phyloP scores from a whole-genome alignment of 2,888 invertebrate species.

The Lasioglossum vierecki region DNA sequence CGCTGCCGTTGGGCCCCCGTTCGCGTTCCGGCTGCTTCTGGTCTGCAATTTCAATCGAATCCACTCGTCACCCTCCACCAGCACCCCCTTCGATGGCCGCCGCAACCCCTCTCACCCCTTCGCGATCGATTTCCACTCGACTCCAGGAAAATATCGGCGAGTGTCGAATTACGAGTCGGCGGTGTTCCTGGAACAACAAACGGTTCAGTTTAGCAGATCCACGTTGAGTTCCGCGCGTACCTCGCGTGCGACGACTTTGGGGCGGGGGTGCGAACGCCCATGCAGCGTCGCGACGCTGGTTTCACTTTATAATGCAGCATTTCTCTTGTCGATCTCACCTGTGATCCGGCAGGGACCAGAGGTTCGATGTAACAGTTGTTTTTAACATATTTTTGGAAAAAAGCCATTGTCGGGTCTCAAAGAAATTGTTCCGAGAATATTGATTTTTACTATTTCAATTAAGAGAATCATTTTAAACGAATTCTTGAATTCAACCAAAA shows the following conservation, averaged over 20 bases:
- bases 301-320: background rate
- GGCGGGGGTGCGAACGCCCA: background rate
- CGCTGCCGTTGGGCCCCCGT: constrained; percentile 59
- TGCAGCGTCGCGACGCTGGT: background rate
- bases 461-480: too few relatives aligned
- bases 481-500: too few relatives aligned
- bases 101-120: constrained; percentile 18
- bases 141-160: constrained; percentile 51
- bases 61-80: constrained; percentile 21
- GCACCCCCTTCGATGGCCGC: background rate
- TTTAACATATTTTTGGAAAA: background rate
- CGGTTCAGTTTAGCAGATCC: background rate
- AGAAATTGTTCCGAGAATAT: too few relatives aligned
- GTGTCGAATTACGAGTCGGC: constrained; percentile 59
- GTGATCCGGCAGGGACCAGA: background rate
- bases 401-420: background rate
- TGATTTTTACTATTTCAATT: too few relatives aligned
- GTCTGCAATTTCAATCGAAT: constrained; percentile 60
- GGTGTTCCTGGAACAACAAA: constrained; percentile 57
- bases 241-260: background rate
- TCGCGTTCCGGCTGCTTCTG: constrained; percentile 35
- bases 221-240: background rate
- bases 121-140: constrained; percentile 63
- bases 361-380: background rate
- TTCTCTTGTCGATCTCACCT: background rate